A percentile compares a stretch with the other conserved stretches of the same genome.
phyloP scores from a whole-genome alignment of 2,797 vertebrate genomes.

The Chelmon rostratus region DNA sequence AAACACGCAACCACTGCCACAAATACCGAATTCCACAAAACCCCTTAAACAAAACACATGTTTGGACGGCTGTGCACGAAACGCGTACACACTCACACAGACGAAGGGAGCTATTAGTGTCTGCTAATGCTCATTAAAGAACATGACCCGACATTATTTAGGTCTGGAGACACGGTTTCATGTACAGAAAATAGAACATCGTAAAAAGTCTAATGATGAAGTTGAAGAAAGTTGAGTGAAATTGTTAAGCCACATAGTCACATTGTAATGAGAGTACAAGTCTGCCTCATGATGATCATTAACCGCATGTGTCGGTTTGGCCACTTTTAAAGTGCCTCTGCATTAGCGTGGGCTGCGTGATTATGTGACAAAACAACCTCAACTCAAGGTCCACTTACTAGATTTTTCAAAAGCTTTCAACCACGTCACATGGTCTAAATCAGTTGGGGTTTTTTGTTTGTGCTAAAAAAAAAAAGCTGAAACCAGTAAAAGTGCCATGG shows the following conservation, averaged over 20 bases:
- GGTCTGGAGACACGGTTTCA: conserved; percentile 6
- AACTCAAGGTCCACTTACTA: conserved; percentile 3
- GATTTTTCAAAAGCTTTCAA: not conserved
- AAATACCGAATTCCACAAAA: conserved; percentile 45
- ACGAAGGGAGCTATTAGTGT: not conserved
- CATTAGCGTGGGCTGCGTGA: not conserved
- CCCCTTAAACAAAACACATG: conserved; percentile 58
- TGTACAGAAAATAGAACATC: not conserved
- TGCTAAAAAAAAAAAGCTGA: too few relatives aligned
- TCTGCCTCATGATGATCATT: not conserved
- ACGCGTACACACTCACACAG: conserved; percentile 8
- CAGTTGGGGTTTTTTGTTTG: not conserved
- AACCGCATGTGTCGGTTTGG: not conserved
- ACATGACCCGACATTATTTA: not conserved
- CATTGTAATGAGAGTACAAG: not conserved
- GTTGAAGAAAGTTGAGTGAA: not conserved
- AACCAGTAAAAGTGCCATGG: not conserved
- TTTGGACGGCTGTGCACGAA: conserved; percentile 11
- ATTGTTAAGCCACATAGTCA: not conserved
- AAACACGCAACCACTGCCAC: conserved; percentile 45
- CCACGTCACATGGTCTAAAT: not conserved
- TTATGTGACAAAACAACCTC: conserved; percentile 1
- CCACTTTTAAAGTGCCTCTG: not conserved
- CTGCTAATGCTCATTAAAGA: conserved; percentile 7
- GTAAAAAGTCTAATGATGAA: not conserved